These are phyloP conservation scores for Diarsia brunnea DNA, from an alignment of 2,888 invertebrate species.

Conservation along the genomic window DNA sequence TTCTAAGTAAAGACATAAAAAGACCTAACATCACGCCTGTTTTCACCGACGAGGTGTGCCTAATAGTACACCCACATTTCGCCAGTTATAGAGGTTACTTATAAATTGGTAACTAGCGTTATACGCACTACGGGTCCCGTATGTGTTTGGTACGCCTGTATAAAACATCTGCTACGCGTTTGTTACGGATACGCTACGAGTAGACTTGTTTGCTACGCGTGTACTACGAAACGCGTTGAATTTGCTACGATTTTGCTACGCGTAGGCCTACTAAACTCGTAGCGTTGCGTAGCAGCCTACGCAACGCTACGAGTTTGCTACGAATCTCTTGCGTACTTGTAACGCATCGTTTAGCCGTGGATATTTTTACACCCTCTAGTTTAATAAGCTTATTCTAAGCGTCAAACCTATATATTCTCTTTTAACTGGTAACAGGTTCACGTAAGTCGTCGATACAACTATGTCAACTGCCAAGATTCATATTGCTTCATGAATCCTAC, in stretches of 20 bases:
- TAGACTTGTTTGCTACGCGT: not conserved
- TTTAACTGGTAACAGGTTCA: no score
- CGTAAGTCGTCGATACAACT: not conserved
- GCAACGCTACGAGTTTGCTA: not conserved
- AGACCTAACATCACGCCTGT: no score
- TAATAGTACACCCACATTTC: no score
- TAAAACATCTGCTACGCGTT: not conserved
- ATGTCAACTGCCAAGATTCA: not conserved
- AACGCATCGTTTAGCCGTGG: not conserved
- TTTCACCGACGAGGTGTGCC: no score
- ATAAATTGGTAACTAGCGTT: not conserved
- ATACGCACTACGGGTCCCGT: no score
- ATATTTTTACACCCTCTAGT: not conserved
- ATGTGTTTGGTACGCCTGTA: not conserved
- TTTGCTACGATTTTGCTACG: conserved; percentile 5
- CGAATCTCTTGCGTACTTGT: not conserved
- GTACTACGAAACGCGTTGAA: not conserved
- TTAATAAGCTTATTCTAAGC: not conserved
- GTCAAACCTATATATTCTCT: not conserved
- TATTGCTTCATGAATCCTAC: not conserved
- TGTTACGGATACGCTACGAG: not conserved
- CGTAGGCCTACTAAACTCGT: not conserved
- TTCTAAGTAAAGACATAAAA: no score
- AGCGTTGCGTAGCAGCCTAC: not conserved
- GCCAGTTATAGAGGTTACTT: not conserved